These are phyloP conservation scores for Dendropsophus ebraccatus DNA, from an alignment of 2,113 vertebrate genomes.

Conservation along the genomic window DNA sequence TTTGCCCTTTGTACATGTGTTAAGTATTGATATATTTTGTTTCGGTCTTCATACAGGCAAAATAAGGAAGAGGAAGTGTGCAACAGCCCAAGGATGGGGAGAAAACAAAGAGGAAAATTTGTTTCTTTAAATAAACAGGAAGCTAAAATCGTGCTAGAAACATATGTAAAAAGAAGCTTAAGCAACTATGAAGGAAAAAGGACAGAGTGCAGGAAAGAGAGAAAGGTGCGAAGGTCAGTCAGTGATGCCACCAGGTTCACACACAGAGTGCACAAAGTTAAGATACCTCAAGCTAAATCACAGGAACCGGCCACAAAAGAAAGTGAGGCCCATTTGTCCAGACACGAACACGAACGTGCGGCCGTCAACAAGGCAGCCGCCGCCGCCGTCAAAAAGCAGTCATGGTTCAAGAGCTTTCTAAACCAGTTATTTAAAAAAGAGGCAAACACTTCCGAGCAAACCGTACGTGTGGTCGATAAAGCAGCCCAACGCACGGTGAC, in stretches of 20 bases:
- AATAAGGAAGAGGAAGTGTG: not conserved
- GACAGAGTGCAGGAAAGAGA: rapidly evolving
- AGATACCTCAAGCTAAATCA: not conserved
- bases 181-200: conserved; percentile 71
- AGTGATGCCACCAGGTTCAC: conserved; percentile 68
- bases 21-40: not conserved
- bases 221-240: conserved; percentile 65
- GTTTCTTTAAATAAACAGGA: conserved; percentile 67
- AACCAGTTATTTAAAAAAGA: conserved; percentile 72
- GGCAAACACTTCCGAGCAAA: conserved; percentile 1
- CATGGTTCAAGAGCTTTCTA: conserved; percentile 74
- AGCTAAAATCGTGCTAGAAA: conserved; percentile 76
- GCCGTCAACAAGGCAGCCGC: conserved; percentile 54
- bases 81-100: rapidly evolving
- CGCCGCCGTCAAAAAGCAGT: conserved; percentile 68
- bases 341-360: not conserved
- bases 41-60: not conserved
- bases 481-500: not conserved
- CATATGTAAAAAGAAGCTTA: conserved; percentile 74
- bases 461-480: not conserved
- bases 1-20: not conserved
- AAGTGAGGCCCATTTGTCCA: conserved; percentile 59
- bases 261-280: not conserved
- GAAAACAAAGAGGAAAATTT: conserved; percentile 50
- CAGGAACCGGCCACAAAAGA: not conserved